Percentiles rank a stretch among this genome's conserved stretches.
Evolutionary conservation across 2,888 invertebrate genomes (phyloP).

Genomic region (Amphipoea lucens): DNA sequence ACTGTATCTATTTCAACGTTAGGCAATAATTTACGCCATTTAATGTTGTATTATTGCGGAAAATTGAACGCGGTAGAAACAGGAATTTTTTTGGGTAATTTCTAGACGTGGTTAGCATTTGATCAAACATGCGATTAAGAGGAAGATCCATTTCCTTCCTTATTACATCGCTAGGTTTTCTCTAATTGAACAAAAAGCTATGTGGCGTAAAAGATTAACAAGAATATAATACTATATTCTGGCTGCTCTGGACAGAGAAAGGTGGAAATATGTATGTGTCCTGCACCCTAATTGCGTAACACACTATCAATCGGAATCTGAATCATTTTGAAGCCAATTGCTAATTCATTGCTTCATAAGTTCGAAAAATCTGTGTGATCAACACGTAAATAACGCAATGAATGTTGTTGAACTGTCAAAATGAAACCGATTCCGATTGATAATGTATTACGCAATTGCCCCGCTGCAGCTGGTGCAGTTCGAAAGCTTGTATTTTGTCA

Average conservation of each 20-base stretch:
- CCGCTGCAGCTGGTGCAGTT: neutral
- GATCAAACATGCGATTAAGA: constrained; percentile 36
- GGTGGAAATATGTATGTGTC: too few relatives aligned
- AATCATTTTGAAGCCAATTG: too few relatives aligned
- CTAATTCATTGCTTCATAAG: too few relatives aligned
- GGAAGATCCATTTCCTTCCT: constrained; percentile 17
- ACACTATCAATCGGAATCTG: too few relatives aligned
- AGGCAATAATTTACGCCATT: constrained; percentile 53
- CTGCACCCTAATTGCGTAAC: too few relatives aligned
- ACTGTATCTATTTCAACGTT: constrained; percentile 49
- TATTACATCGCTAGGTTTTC: neutral
- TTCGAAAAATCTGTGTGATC: too few relatives aligned
- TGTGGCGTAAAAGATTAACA: neutral
- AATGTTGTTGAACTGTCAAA: too few relatives aligned
- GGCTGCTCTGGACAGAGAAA: too few relatives aligned
- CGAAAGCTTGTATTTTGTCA: neutral
- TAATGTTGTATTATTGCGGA: constrained; percentile 36
- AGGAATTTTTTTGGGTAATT: constrained; percentile 9
- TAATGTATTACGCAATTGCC: too few relatives aligned
- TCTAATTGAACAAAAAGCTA: neutral
- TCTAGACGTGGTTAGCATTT: constrained; percentile 9
- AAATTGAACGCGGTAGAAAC: constrained; percentile 16
- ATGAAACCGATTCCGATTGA: too few relatives aligned
- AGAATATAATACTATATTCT: neutral
- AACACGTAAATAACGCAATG: too few relatives aligned